Conservation (phyloP, 2,888 invertebrate species). For the Dicranocentrus wangi region DNA sequence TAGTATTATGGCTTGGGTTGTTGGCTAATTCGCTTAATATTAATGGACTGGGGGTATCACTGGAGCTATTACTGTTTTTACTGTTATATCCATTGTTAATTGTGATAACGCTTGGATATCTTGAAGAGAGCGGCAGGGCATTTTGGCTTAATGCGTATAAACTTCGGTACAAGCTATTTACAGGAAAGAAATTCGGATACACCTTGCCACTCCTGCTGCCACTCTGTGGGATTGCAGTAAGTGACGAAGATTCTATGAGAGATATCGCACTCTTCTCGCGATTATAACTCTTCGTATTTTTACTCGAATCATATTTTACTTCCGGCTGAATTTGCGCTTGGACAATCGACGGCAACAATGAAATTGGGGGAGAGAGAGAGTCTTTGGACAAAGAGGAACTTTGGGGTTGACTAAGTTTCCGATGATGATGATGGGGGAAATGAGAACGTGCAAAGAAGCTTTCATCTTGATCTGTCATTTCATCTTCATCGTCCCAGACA, state of each 20-base stretch:
- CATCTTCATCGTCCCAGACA: constrained; percentile 54
- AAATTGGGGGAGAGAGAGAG: not conserved
- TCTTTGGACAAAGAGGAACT: not conserved
- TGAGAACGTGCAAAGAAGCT: constrained; percentile 59
- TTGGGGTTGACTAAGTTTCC: constrained; percentile 3
- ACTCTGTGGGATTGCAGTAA: not conserved
- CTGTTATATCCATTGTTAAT: constrained; percentile 10
- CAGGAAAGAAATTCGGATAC: constrained; percentile 50
- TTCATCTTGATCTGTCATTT: constrained; percentile 61
- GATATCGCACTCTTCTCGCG: not conserved
- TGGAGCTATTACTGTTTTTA: constrained; percentile 20
- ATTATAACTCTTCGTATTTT: constrained; percentile 1
- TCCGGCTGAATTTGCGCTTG: constrained; percentile 26
- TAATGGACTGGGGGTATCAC: constrained; percentile 14
- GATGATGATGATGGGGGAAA: constrained; percentile 41
- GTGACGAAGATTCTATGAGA: not conserved
- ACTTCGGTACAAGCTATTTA: constrained; percentile 58
- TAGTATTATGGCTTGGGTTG: constrained; percentile 11
- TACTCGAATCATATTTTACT: not conserved
- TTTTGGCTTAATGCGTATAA: constrained; percentile 49
- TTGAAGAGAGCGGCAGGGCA: constrained; percentile 38
- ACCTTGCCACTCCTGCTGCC: constrained; percentile 7
- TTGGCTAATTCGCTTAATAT: constrained; percentile 23
- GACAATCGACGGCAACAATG: not conserved
- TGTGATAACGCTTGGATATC: constrained; percentile 51